A percentile compares a stretch with the other conserved stretches of the same genome.
Conservation (phyloP, 2,888 invertebrate genomes). For the Caenorhabditis sinica region DNA sequence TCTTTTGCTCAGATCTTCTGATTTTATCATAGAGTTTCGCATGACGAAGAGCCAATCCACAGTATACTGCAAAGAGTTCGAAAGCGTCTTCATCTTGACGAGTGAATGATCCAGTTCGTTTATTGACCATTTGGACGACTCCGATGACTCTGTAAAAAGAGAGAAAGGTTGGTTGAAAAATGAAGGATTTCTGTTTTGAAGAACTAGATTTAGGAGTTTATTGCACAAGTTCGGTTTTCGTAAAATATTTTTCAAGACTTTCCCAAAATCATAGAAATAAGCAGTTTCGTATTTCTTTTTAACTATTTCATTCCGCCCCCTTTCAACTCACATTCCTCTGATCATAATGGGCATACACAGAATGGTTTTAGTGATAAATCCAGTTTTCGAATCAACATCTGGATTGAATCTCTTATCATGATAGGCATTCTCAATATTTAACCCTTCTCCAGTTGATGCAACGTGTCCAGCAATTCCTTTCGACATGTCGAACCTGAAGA, state of each 20-base stretch:
- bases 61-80: constrained; percentile 91
- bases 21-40: constrained; percentile 92
- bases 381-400: constrained; percentile 86
- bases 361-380: constrained; percentile 88
- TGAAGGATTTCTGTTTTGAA: too few species aligned
- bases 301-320: too few species aligned
- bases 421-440: constrained; percentile 92
- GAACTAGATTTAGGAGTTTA: too few species aligned
- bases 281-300: too few species aligned
- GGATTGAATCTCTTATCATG: constrained; percentile 85
- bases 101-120: constrained; percentile 85
- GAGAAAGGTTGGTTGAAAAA: too few species aligned
- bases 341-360: constrained; percentile 93
- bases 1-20: constrained; percentile 90
- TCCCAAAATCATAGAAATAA: too few species aligned
- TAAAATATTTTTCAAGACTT: too few species aligned
- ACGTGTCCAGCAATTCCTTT: constrained; percentile 92
- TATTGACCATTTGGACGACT: constrained; percentile 93
- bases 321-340: constrained; percentile 84
- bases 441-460: constrained; percentile 89
- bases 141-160: constrained; percentile 88
- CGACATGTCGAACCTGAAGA: constrained; percentile 88
- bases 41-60: constrained; percentile 91
- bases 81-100: constrained; percentile 90
- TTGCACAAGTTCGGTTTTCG: too few species aligned